Percentiles rank a stretch among this genome's conserved stretches.
Conservation (phyloP, 2,113 vertebrate genomes). For the Theristicus caerulescens region DNA sequence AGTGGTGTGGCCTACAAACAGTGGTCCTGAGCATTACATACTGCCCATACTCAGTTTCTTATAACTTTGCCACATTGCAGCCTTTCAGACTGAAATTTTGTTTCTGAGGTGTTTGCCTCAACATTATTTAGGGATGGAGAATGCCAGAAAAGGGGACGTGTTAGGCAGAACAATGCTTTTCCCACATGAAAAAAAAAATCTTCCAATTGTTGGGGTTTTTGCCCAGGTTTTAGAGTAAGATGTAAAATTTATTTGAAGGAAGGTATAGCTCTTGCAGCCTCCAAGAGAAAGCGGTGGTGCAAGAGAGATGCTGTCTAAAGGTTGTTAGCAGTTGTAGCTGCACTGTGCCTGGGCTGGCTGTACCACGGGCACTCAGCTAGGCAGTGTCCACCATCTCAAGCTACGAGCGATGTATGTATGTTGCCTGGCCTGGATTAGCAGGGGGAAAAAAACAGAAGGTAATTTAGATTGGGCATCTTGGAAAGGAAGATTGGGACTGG, state of each 20-base stretch:
- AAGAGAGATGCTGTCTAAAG: not conserved
- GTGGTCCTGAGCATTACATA: not conserved
- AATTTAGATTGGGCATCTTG: not conserved
- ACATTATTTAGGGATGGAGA: not conserved
- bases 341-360: not conserved
- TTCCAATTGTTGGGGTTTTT: not conserved
- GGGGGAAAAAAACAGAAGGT: not conserved
- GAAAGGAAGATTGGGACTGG: not conserved
- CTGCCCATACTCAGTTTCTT: not conserved
- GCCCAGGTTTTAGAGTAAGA: not conserved
- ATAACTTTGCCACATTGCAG: not conserved
- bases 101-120: not conserved
- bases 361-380: not conserved
- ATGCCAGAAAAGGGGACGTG: not conserved
- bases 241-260: not conserved
- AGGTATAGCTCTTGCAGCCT: not conserved
- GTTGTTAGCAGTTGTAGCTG: not conserved
- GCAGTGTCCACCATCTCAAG: not conserved
- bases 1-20: not conserved
- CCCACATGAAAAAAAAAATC: not conserved
- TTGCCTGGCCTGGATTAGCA: not conserved
- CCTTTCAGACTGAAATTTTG: not conserved
- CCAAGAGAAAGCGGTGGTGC: not conserved
- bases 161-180: not conserved
- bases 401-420: fast-evolving